Conservation (phyloP, 1,140 invertebrate species). For the Monochamus saltuarius region DNA sequence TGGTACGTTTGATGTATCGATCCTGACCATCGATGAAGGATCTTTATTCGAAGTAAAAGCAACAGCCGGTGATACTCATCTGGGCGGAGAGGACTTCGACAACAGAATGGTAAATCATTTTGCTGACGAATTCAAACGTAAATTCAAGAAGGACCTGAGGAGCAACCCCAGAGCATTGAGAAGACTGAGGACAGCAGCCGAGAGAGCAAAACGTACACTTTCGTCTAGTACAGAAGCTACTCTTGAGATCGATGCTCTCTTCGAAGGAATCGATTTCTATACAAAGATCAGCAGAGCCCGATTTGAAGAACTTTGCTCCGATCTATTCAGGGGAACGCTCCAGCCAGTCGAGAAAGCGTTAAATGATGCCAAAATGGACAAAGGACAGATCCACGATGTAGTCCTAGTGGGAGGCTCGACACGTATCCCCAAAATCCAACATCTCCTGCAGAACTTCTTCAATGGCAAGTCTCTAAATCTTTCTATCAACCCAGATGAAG, state of each 20-base stretch:
- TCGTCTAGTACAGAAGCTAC: slow-evolving; percentile 73
- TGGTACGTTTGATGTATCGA: slow-evolving; percentile 73
- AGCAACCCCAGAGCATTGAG: slow-evolving; percentile 57
- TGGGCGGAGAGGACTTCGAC: slow-evolving; percentile 60
- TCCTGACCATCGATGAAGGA: slow-evolving; percentile 71
- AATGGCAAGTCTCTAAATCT: slow-evolving; percentile 62
- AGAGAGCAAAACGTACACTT: slow-evolving; percentile 75
- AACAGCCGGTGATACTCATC: slow-evolving; percentile 62
- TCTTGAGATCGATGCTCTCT: slow-evolving; percentile 73
- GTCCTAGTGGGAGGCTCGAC: slow-evolving; percentile 80
- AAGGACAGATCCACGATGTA: slow-evolving; percentile 70
- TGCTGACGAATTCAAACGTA: slow-evolving; percentile 55
- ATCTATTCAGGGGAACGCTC: slow-evolving; percentile 60
- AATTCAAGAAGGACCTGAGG: slow-evolving; percentile 55
- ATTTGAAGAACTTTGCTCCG: slow-evolving; percentile 64
- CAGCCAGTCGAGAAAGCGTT: slow-evolving; percentile 67
- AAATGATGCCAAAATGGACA: slow-evolving; percentile 72
- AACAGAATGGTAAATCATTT: slow-evolving; percentile 69
- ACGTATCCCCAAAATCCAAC: slow-evolving; percentile 66
- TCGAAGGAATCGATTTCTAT: slow-evolving; percentile 66
- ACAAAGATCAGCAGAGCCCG: slow-evolving; percentile 60
- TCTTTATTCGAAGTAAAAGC: slow-evolving; percentile 65
- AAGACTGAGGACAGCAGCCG: slow-evolving; percentile 74
- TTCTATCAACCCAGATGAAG: slow-evolving; percentile 67
- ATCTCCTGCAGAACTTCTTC: slow-evolving; percentile 62